Percentiles rank a stretch among this genome's conserved stretches.
These are phyloP conservation scores for Megaceryle torquata DNA, from an alignment of 2,113 vertebrate genomes.

Conservation along the genomic window DNA sequence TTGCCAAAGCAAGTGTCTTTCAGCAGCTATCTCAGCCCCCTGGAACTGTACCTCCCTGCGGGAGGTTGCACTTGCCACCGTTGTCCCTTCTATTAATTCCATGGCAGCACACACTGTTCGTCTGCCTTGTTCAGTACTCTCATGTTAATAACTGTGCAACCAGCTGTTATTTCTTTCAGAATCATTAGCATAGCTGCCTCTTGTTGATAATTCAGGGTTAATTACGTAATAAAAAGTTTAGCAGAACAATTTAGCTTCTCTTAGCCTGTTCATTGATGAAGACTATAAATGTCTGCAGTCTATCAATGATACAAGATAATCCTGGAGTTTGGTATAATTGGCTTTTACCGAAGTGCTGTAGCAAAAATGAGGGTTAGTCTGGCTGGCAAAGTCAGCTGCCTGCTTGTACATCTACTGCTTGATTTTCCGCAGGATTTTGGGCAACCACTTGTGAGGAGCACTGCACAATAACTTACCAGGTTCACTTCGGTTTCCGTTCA, in stretches of 20 bases:
- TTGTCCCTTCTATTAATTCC: conserved; percentile 11
- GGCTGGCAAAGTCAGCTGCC: not conserved
- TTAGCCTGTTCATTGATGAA: conserved; percentile 16
- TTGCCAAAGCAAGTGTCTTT: conserved; percentile 24
- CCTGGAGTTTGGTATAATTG: not conserved
- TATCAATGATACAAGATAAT: not conserved
- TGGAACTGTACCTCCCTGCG: not conserved
- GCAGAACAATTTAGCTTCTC: not conserved
- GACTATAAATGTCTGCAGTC: not conserved
- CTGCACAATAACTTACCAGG: not conserved
- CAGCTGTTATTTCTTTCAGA: not conserved
- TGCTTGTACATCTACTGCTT: not conserved
- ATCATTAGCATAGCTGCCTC: not conserved
- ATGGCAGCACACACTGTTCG: not conserved
- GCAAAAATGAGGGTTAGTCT: not conserved
- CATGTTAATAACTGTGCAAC: not conserved
- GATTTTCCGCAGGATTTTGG: not conserved
- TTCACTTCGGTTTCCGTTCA: not conserved
- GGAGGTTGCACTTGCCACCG: not conserved
- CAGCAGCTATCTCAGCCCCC: not conserved
- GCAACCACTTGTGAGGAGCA: not conserved
- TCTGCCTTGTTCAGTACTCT: not conserved
- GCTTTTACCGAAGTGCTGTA: not conserved
- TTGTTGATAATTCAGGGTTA: conserved; percentile 35
- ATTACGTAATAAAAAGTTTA: conserved; percentile 30